Conservation (phyloP, 2,888 invertebrate genomes). For the Alloplasta piceator region DNA sequence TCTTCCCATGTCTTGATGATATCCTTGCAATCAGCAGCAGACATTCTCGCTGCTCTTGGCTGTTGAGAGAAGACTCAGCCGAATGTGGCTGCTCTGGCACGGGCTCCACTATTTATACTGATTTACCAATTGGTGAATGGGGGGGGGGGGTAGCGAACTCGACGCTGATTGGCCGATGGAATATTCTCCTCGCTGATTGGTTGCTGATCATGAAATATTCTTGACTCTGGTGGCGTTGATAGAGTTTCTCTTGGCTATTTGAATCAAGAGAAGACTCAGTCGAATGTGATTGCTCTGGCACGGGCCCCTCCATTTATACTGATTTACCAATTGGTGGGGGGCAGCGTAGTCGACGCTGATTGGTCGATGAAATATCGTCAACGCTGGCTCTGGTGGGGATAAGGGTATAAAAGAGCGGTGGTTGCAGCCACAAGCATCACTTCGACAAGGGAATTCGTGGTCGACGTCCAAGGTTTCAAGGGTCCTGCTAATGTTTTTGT, state of each 20-base stretch:
- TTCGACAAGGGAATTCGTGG: conserved; percentile 45
- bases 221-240: not conserved
- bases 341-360: too few relatives aligned
- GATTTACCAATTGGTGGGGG: too few relatives aligned
- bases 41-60: conserved; percentile 9
- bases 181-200: too few relatives aligned
- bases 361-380: not conserved
- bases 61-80: not conserved
- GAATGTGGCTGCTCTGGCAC: not conserved
- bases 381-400: not conserved
- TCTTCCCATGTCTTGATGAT: conserved; percentile 21
- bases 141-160: too few relatives aligned
- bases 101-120: not conserved
- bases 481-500: conserved; percentile 44
- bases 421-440: not conserved
- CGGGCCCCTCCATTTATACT: too few relatives aligned
- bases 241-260: too few relatives aligned
- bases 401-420: conserved; percentile 15
- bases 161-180: too few relatives aligned
- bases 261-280: too few relatives aligned
- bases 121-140: too few relatives aligned
- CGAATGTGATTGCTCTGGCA: too few relatives aligned
- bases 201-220: not conserved
- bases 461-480: conserved; percentile 55
- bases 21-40: conserved; percentile 20